Base-by-base conservation (phyloP, 1,140 invertebrate genomes). In the Drosophila nigromelanica region DNA sequence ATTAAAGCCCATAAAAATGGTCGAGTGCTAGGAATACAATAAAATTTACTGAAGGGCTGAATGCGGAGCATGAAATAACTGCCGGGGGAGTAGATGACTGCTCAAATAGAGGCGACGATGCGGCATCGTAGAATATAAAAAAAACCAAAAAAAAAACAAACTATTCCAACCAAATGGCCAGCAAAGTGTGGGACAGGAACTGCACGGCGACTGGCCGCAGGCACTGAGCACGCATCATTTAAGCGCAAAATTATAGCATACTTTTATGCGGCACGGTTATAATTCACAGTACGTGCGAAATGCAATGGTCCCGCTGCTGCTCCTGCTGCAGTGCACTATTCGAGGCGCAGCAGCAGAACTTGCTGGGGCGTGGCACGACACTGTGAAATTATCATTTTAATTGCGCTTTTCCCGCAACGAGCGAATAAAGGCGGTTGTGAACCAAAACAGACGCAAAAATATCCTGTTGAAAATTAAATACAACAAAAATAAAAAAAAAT, bases 181-280 rank as follows among this genome's bases (percentile, higher is more conserved):
- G n/a, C 37, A 6, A 42, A 45, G 3, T n/a, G 10, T 45, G 35
- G 14, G 3, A 43, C 43, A 24, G 39, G 5, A 11, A 27, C 6
- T 8, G 7, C 14, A 18, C 6, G 27, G 18, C 15, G 18, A 47
- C 40, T 40, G 60, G 48, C 72, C 72, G 24, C 55, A 59, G 56
- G 59, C 68, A 60, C 42, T 27, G 47, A 59, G 80, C 80, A 83
- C 80, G 80, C 80, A 76, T 83, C 80, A 83, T 83, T 83, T 83
- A 83, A 83, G 80, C 80, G 80, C 80, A 80, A 85, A 83, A 83
- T 83, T 83, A 83, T 83, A 73, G 80, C 80, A 76, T 73, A 83
- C 76, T 83, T 83, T 83, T 83, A 83, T 83, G 80, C 80, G 80
- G 76, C 80, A 83, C 40, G 76, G 80, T 83, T 83, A 83, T 83